These are phyloP conservation scores for Tragopan temminckii DNA, from an alignment of 2,797 vertebrate species.

Conservation along the genomic window DNA sequence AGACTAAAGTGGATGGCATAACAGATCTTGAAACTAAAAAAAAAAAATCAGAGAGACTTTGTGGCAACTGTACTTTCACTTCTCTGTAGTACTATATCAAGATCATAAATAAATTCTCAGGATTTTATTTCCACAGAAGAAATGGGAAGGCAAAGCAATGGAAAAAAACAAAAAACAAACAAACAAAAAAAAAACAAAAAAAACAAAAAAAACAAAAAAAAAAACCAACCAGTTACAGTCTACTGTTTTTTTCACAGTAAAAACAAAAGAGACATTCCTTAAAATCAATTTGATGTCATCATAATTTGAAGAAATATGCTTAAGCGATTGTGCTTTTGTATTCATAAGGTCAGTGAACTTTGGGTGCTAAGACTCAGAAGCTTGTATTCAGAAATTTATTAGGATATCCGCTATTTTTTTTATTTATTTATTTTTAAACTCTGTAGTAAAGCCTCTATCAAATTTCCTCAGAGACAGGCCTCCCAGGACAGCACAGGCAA, in stretches of 20 bases:
- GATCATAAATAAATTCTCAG: constrained; percentile 17
- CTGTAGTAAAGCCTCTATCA: neutral
- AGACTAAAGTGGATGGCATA: neutral
- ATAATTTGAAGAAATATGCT: neutral
- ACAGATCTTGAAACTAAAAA: neutral
- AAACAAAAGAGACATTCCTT: neutral
- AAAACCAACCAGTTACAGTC: neutral
- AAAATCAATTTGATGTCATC: neutral
- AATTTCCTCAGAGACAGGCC: neutral
- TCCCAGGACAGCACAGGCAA: neutral
- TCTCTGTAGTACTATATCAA: neutral
- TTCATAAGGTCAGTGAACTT: neutral
- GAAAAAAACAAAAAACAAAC: neutral
- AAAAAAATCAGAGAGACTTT: constrained; percentile 7
- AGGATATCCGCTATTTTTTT: neutral
- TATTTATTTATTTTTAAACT: too few relatives aligned
- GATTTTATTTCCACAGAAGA: constrained; percentile 9
- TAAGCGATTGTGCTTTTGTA: neutral
- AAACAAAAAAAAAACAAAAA: too few relatives aligned
- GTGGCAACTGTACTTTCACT: constrained; percentile 7
- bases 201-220: too few relatives aligned
- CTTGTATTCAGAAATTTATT: neutral
- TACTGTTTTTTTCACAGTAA: neutral
- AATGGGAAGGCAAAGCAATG: neutral
- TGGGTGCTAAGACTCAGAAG: neutral